Base-by-base conservation (phyloP, 2,888 invertebrate genomes). In the Drosophila paramelanica region DNA sequence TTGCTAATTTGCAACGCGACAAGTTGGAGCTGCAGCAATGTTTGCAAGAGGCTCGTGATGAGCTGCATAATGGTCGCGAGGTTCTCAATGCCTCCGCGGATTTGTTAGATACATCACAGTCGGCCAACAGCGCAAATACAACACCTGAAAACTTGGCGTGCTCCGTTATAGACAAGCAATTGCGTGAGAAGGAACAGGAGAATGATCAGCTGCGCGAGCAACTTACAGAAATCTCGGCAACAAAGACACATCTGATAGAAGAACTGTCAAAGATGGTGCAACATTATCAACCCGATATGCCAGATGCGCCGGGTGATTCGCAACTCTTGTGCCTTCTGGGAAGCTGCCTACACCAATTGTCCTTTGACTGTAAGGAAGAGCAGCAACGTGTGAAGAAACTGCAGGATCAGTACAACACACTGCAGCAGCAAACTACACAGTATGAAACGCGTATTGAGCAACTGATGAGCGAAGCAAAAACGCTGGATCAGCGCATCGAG, bases 151-250 rank as follows among this genome's bases (percentile, higher is more conserved):
- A 91, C 76, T 68, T 92, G 3, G 92, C 86, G 1, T 77, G 74
- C 27, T 90, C 91, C 0, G 92, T 92, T 1, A 72, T 92, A n/a
- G 92, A 92, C 68, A 78, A 92, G 0, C 91, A 92, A 36, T 53
- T 92, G 33, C 90, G 91, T 3, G 92, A 92, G 62, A 91, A 91
- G 55, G 90, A 92, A 61, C 67, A 66, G n/a, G 92, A 92, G 79
- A 92, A 92, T 61, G 33, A 67, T 3, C 50, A 71, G 10, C 36
- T 89, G 31, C 75, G 80, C 2, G 72, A 84, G 23, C 71, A 87
- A 52, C 70, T 91, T 3, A 51, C 68, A 42, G n/a, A 45, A 76
- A 43, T 36, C 1, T 10, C 7, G 1, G 17, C 33, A 1, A 46
- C 36, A 2, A 56, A 60, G 6, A 5, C 13, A n/a, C 7, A 1